A percentile compares a stretch with the other conserved stretches of the same genome.
These are phyloP conservation scores for Drepana falcataria DNA, from an alignment of 2,888 invertebrate species.

Conservation along the genomic window DNA sequence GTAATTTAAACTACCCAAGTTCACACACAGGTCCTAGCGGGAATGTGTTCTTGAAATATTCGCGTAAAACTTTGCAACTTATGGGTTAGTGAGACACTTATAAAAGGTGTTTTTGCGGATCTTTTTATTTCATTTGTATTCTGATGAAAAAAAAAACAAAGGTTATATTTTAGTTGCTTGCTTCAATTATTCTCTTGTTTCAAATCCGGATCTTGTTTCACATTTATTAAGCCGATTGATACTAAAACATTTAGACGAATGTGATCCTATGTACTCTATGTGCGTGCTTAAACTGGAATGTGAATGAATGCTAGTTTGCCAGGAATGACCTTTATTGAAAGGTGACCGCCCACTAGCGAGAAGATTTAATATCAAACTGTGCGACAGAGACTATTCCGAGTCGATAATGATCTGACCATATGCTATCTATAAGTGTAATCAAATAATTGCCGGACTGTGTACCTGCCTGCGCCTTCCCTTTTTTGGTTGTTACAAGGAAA, in stretches of 20 bases:
- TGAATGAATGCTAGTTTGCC: conserved; percentile 11
- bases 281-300: background rate
- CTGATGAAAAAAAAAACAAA: too few relatives aligned
- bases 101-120: background rate
- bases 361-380: conserved; percentile 16
- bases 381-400: conserved; percentile 31
- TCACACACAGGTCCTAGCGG: background rate
- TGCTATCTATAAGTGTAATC: conserved; percentile 35
- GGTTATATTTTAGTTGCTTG: too few relatives aligned
- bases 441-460: too few relatives aligned
- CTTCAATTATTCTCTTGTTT: too few relatives aligned
- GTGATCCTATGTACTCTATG: background rate
- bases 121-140: background rate
- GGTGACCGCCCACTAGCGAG: conserved; percentile 31
- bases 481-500: too few relatives aligned
- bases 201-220: too few relatives aligned
- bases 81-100: background rate
- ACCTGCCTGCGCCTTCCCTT: too few relatives aligned
- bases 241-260: background rate
- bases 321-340: conserved; percentile 27
- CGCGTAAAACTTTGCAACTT: background rate
- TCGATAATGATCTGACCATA: conserved; percentile 36
- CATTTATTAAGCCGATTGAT: too few relatives aligned
- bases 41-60: background rate
- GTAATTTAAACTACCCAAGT: background rate